A percentile compares a stretch with the other conserved stretches of the same genome.
Evolutionary conservation across 2,113 vertebrate species (phyloP).

Genomic region (Caloenas nicobarica): DNA sequence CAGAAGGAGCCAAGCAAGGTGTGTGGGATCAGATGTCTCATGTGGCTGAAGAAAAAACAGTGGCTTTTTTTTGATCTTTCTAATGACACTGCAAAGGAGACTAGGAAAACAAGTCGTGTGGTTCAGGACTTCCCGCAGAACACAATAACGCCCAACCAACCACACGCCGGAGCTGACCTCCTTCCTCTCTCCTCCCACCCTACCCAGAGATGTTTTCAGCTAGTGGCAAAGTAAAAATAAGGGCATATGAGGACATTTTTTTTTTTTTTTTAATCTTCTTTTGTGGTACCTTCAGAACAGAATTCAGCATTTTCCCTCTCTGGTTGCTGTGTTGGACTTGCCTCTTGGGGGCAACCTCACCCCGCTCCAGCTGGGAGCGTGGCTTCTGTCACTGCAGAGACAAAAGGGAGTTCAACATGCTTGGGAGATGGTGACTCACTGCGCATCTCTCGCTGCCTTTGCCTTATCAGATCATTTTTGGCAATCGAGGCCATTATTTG

Average conservation of each 20-base stretch:
- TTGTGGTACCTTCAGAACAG: neutral
- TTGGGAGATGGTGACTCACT: neutral
- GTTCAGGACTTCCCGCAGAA: neutral
- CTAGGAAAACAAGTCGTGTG: neutral
- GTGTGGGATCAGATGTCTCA: neutral
- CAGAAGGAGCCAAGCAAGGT: neutral
- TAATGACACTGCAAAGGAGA: neutral
- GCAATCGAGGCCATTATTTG: conserved; percentile 5
- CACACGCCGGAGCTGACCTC: neutral
- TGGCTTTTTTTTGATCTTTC: conserved; percentile 23
- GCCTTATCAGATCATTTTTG: neutral
- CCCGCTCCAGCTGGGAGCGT: neutral
- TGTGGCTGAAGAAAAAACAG: neutral
- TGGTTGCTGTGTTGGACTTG: conserved; percentile 2
- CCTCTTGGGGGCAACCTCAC: conserved; percentile 60
- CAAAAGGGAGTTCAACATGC: neutral
- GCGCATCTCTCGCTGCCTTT: neutral
- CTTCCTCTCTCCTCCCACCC: neutral
- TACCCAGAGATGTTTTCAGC: neutral
- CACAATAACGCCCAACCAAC: neutral
- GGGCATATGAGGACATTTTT: neutral
- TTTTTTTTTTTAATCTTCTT: neutral
- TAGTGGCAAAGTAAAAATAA: neutral
- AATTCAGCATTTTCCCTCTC: neutral
- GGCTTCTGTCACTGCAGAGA: neutral